A percentile compares a stretch with the other conserved stretches of the same genome.
These are phyloP conservation scores for Lordiphosa stackelbergi DNA, from an alignment of 1,140 invertebrate genomes.

Conservation along the genomic window DNA sequence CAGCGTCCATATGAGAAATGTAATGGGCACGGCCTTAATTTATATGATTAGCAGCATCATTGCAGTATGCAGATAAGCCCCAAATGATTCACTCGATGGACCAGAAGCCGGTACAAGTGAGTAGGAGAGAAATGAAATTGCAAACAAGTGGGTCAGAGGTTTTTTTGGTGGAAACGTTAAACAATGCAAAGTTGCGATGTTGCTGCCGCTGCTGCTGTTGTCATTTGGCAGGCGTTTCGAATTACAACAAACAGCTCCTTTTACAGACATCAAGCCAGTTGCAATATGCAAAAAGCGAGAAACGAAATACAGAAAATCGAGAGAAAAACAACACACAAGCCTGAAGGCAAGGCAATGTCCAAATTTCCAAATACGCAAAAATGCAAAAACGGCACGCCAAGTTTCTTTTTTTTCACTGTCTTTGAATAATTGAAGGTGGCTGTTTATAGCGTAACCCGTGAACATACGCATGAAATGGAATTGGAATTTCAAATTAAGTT, in stretches of 20 bases:
- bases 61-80: slow-evolving; percentile 55
- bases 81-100: slow-evolving; percentile 50
- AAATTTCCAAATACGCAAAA: slow-evolving; percentile 68
- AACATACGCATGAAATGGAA: slow-evolving; percentile 25
- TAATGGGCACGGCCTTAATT: slow-evolving; percentile 57
- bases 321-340: slow-evolving; percentile 1
- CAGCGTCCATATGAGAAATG: slow-evolving; percentile 19
- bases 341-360: slow-evolving; percentile 42
- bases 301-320: slow-evolving; percentile 1
- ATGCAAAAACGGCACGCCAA: slow-evolving; percentile 54
- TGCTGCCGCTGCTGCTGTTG: slow-evolving; percentile 33
- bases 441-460: slow-evolving; percentile 1
- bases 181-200: slow-evolving; percentile 55
- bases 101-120: slow-evolving; percentile 19
- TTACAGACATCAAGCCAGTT: slow-evolving; percentile 38
- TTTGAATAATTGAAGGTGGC: slow-evolving; percentile 44
- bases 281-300: slow-evolving; percentile 34
- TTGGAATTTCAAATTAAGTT: slow-evolving; percentile 31
- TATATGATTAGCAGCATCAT: slow-evolving; percentile 64
- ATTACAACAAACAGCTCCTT: slow-evolving; percentile 58
- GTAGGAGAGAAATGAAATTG: slow-evolving; percentile 42
- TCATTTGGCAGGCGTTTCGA: slow-evolving; percentile 58
- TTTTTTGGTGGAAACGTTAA: slow-evolving; percentile 24
- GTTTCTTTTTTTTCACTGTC: slow-evolving; percentile 25
- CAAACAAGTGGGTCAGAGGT: slow-evolving; percentile 42